Evolutionary conservation across 2,113 vertebrate genomes (phyloP).

Genomic region (Embiotoca jacksoni): DNA sequence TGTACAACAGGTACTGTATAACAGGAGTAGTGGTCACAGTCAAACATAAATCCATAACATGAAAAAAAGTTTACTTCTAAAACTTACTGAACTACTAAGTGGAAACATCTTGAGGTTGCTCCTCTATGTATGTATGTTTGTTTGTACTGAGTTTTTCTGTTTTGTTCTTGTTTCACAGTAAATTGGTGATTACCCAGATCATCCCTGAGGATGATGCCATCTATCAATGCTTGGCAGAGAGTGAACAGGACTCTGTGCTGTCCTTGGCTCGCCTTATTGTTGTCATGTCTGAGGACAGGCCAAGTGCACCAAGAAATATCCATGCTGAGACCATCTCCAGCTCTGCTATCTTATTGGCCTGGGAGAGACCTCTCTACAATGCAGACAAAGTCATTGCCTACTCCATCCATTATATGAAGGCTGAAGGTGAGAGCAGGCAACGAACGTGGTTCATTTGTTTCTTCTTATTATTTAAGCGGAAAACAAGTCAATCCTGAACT

Average conservation of each 20-base stretch:
- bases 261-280: conserved; percentile 93
- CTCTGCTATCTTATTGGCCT: conserved; percentile 96
- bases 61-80: too few species aligned
- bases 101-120: background rate
- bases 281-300: conserved; percentile 97
- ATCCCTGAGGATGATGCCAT: conserved; percentile 98
- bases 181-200: conserved; percentile 99
- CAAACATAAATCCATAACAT: background rate
- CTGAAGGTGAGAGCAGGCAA: conserved; percentile 89
- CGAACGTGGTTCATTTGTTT: background rate
- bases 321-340: conserved; percentile 97
- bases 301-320: conserved; percentile 93
- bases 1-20: conserved; percentile 92
- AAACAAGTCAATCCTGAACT: background rate
- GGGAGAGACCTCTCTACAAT: conserved; percentile 96
- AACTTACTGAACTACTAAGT: background rate
- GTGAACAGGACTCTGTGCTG: conserved; percentile 89
- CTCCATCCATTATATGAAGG: conserved; percentile 98
- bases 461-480: too few species aligned
- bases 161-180: conserved; percentile 80
- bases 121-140: background rate
- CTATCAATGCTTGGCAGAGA: conserved; percentile 97
- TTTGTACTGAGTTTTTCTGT: conserved; percentile 9
- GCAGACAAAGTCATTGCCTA: conserved; percentile 98
- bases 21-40: background rate